These are phyloP conservation scores for Planiliza haematocheilus DNA, from an alignment of 2,113 vertebrate genomes.

Conservation along the genomic window DNA sequence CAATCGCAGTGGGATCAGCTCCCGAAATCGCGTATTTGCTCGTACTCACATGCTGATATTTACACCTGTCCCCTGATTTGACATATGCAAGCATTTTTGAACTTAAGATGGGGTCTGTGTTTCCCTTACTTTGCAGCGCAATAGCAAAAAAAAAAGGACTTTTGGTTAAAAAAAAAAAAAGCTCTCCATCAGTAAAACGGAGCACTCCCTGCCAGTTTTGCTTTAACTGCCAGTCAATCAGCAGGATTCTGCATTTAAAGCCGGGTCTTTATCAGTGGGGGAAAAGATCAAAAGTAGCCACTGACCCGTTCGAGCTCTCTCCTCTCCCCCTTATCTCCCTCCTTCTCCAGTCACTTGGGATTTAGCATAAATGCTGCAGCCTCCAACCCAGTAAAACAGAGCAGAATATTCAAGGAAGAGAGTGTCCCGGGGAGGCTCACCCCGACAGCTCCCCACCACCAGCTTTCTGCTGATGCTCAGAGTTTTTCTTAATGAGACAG, in stretches of 20 bases:
- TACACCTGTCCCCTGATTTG: neutral
- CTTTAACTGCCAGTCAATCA: constrained; percentile 35
- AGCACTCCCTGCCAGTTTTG: constrained; percentile 6
- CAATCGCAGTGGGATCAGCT: too few species aligned
- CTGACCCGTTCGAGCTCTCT: constrained; percentile 14
- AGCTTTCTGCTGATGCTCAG: constrained; percentile 52
- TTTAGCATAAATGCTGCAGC: constrained; percentile 27
- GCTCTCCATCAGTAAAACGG: neutral
- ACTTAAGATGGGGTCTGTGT: neutral
- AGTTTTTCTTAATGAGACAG: constrained; percentile 53
- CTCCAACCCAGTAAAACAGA: constrained; percentile 3
- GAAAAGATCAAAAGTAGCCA: constrained; percentile 49
- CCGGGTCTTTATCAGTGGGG: constrained; percentile 14
- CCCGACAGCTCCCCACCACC: neutral
- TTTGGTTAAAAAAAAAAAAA: neutral
- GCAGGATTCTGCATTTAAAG: constrained; percentile 35
- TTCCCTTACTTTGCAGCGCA: neutral
- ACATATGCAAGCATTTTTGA: neutral
- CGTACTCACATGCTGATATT: neutral
- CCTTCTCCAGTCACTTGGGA: constrained; percentile 9
- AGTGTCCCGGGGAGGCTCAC: constrained; percentile 11
- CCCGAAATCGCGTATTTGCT: neutral
- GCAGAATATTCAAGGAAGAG: constrained; percentile 33
- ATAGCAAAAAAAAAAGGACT: neutral
- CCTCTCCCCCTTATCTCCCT: neutral